Evolutionary conservation across 1,140 invertebrate species (phyloP).

Genomic region (Drosophila trapezifrons): DNA sequence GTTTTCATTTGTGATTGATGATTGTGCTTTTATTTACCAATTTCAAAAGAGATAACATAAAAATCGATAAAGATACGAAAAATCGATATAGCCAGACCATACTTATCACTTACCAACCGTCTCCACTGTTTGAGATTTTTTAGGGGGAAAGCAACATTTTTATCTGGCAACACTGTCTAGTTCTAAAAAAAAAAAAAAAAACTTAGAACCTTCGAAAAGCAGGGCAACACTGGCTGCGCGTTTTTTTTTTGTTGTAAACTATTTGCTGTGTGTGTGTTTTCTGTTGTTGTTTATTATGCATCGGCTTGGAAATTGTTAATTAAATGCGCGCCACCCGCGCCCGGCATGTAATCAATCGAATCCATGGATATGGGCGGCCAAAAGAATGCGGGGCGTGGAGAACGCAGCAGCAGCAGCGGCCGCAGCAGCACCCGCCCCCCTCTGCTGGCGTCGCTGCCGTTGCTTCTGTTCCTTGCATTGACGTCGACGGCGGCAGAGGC

Average conservation of each 20-base stretch:
- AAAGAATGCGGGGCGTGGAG: conserved; percentile 51
- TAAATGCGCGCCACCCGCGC: conserved; percentile 51
- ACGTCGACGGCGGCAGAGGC: conserved; percentile 9
- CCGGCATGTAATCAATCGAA: conserved; percentile 43
- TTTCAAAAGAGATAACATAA: background rate
- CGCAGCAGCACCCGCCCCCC: conserved; percentile 21
- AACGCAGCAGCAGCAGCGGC: conserved; percentile 5
- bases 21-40: no score
- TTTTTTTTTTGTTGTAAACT: conserved; percentile 63
- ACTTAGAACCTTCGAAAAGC: conserved; percentile 14
- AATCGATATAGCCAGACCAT: background rate
- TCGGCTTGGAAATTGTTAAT: conserved; percentile 53
- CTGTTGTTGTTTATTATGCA: conserved; percentile 67
- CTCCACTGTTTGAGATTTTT: no score
- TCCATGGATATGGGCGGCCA: conserved; percentile 39
- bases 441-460: conserved; percentile 28
- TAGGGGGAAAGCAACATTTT: no score
- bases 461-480: conserved; percentile 21
- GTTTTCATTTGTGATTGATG: no score
- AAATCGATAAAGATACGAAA: background rate
- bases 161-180: no score
- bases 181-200: conserved; percentile 18
- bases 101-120: background rate
- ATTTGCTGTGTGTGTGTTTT: conserved; percentile 52
- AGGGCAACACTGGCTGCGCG: conserved; percentile 22